These are phyloP conservation scores for Malurus melanocephalus DNA, from an alignment of 2,113 vertebrate genomes.

Conservation along the genomic window DNA sequence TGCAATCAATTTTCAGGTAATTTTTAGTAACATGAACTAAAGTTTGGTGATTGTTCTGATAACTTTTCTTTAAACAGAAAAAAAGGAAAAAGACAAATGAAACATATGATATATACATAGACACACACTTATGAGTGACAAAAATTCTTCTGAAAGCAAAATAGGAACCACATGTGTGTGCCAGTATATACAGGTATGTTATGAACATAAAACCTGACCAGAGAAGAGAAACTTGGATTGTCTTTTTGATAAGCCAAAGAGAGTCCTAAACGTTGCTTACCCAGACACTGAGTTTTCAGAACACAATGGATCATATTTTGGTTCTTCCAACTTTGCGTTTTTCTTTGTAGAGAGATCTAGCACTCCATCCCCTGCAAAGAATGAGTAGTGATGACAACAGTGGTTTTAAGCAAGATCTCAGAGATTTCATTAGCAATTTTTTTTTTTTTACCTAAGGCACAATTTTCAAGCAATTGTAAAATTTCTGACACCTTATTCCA, in stretches of 20 bases:
- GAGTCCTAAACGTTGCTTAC: slow-evolving; percentile 80
- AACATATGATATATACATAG: slow-evolving; percentile 74
- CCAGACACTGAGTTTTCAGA: slow-evolving; percentile 83
- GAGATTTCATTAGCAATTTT: background rate
- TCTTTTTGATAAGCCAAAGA: slow-evolving; percentile 36
- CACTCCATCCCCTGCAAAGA: slow-evolving; percentile 85
- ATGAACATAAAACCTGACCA: slow-evolving; percentile 55
- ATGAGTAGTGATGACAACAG: slow-evolving; percentile 19
- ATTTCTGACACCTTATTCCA: background rate
- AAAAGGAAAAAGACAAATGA: slow-evolving; percentile 77
- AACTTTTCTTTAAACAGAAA: slow-evolving; percentile 86
- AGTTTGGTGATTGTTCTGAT: slow-evolving; percentile 87
- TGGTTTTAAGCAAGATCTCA: background rate
- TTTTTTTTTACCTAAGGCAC: background rate
- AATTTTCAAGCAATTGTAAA: background rate
- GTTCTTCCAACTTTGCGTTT: slow-evolving; percentile 77
- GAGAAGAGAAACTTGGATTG: slow-evolving; percentile 32
- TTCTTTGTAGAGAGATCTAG: slow-evolving; percentile 97
- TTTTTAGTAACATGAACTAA: slow-evolving; percentile 83
- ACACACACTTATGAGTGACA: slow-evolving; percentile 78
- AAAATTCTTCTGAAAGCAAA: slow-evolving; percentile 68
- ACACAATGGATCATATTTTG: slow-evolving; percentile 75
- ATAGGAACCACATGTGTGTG: slow-evolving; percentile 57
- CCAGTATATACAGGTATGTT: slow-evolving; percentile 55
- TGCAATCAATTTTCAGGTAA: slow-evolving; percentile 66